Evolutionary conservation across 2,113 vertebrate genomes (phyloP), one percentile per base, ranked within the genome.

Genomic region (Gambusia affinis): DNA sequence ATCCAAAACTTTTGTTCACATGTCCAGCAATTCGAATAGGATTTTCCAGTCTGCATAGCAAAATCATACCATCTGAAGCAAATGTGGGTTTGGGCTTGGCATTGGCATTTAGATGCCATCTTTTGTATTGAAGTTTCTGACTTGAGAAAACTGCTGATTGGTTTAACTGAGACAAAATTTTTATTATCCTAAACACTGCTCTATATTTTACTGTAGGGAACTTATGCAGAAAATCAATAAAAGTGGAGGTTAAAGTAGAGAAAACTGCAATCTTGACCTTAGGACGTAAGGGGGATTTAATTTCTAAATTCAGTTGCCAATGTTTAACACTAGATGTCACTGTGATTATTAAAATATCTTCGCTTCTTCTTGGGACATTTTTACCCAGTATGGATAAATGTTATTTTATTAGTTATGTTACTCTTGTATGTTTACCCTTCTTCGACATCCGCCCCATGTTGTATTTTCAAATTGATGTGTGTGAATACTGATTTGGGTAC

Each of bases 301-400:
- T 42, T 31, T 57, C 24, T 57, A n/a, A 7, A 12, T 72, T 71
- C 64, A 82, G 12, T 83, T 82, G 31, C 78, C 71, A 0, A 67
- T 61, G 1, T 35, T 47, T 1, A 83, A 68, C 90, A 89, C 87
- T 86, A 87, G 91, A 63, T 85, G 91, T 29, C 86, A 67, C 54
- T 64, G 69, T 76, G 31, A 31, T 17, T 79, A 71, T 75, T 54
- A 12, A 17, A 73, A 78, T 72, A 2, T 62, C 29, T 42, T 0
- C 1, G 39, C 39, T 42, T 42, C 12, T 3, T 3, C 14, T 15
- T 60, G 27, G 66, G 12, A 31, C 8, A 0, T 2, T 75, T 73
- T 42, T 30, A n/a, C 54, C 12, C 75, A 19, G 42, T 0, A n/a
- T 2, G n/a, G n/a, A 67, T 31, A 64, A 75, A 60, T 72, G 12